Conservation (phyloP, 2,113 vertebrate genomes). For the Sander lucioperca region DNA sequence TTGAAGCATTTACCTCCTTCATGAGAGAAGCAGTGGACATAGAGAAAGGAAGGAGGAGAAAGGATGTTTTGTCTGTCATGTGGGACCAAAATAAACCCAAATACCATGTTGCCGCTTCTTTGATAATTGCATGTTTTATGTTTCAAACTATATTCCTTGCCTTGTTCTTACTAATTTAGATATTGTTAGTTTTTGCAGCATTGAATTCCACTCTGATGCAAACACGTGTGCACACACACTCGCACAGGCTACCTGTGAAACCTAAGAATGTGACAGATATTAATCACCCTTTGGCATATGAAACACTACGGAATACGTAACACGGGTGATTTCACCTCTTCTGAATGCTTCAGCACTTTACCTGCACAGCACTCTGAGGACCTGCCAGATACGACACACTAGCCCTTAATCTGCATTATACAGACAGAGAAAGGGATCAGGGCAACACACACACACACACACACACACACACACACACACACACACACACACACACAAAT, state of each 20-base stretch:
- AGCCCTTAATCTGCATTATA: conserved; percentile 20
- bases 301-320: conserved; percentile 65
- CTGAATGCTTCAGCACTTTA: conserved; percentile 60
- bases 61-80: no score
- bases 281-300: conserved; percentile 76
- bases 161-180: not conserved
- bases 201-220: conserved; percentile 17
- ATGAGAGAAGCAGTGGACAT: no score
- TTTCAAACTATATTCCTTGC: no score
- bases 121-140: no score
- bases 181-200: not conserved
- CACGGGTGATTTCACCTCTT: conserved; percentile 75
- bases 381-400: conserved; percentile 21
- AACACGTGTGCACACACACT: not conserved
- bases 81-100: no score
- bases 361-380: conserved; percentile 14
- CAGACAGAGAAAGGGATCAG: not conserved
- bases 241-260: conserved; percentile 57
- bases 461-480: conserved; percentile 20
- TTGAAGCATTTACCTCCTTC: no score
- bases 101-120: no score
- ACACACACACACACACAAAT: no score
- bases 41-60: no score
- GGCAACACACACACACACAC: conserved; percentile 13
- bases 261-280: conserved; percentile 76